Base-by-base conservation (phyloP, 35 echinoderm and acorn worm species). In the Acanthaster planci region DNA sequence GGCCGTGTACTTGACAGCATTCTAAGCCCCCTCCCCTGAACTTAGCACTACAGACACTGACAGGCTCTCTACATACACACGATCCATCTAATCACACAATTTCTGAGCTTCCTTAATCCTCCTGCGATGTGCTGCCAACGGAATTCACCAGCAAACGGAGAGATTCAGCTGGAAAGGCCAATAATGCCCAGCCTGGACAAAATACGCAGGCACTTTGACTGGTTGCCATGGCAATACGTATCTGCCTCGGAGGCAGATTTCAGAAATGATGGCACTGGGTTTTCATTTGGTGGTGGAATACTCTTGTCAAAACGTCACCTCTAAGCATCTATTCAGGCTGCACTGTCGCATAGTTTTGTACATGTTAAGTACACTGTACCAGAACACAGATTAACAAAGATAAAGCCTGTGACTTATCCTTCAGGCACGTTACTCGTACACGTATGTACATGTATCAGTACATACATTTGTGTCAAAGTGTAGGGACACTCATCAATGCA, bases 181-280 rank as follows among this genome's bases (percentile, higher is more conserved):
- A 21, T 60, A 21, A 31, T 26, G 30, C n/a, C 10, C 26, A 29
- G 60, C 60, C 34, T 72, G 23, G 64, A 72, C 64, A 26, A 21
- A 72, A 29, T 21, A 72, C 23, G 64, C 34, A 72, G 64, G 64
- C 34, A 72, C 64, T 72, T 72, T 72, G 64, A 72, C 64, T 30
- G 18, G 64, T 72, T 72, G 23, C 64, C 64, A 72, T 72, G 64
- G 64, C n/a, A 34, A 72, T 29, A 72, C 34, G 14, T 30, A 72
- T 72, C 64, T 72, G 34, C 64, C 64, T 72, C 34, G 21, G 1
- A 29, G 64, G 64, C 64, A 72, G 64, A 72, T 72, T 72, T 72
- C 26, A 26, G 34, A 26, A 68, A 68, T 68, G 60, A 68, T 72
- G 64, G 34, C 64, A 72, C 34, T 72, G 23, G 64, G 7, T 23